Evolutionary conservation across 2,888 invertebrate species (phyloP).

Genomic region (Chironomus tentans): DNA sequence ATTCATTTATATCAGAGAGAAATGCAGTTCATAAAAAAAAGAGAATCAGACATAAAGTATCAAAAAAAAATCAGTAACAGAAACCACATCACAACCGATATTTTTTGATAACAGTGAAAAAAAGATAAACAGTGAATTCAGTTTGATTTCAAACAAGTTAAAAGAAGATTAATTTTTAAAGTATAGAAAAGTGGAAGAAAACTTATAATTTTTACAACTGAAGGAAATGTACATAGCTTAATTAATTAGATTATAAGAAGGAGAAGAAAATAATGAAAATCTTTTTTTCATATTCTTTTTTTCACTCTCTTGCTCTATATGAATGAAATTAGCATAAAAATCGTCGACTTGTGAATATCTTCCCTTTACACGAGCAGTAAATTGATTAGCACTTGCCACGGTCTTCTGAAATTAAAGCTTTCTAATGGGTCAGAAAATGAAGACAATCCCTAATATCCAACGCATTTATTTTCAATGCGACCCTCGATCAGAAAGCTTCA

Average conservation of each 20-base stretch:
- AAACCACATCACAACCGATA: background rate
- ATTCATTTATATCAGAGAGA: background rate
- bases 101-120: background rate
- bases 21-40: background rate
- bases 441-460: no score
- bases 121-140: background rate
- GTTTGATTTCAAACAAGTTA: background rate
- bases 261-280: background rate
- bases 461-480: no score
- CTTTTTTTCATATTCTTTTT: background rate
- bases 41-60: background rate
- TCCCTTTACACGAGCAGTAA: no score
- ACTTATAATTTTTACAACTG: conserved; percentile 1
- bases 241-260: background rate
- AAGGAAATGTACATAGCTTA: conserved; percentile 1
- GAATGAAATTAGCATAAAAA: background rate
- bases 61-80: background rate
- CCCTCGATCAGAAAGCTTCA: background rate
- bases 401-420: background rate
- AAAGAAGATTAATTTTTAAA: background rate
- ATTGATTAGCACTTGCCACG: no score
- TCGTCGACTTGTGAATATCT: no score
- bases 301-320: background rate
- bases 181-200: background rate
- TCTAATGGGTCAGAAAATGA: no score